Evolutionary conservation across 2,888 invertebrate genomes (phyloP), one percentile per base, ranked within the genome.

Genomic region (Rhaphigaster nebulosa): DNA sequence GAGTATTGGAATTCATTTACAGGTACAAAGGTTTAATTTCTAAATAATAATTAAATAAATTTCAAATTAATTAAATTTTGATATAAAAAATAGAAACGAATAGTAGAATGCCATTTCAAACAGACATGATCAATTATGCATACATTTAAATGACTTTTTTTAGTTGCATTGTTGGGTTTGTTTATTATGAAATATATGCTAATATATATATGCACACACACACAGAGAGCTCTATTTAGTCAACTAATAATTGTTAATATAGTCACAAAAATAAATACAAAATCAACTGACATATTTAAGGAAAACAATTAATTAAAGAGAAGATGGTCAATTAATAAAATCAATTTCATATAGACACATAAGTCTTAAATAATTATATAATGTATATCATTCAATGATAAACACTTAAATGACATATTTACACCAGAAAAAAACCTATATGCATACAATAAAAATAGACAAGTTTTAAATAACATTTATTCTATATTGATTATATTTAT

Each of bases 1-100:
- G 84, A 84, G 84, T 84, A 84, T 84, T 84, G 84, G 84, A 84
- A 84, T 84, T 45, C 26, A 84, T 70, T 70, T 15, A 84, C 84
- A 84, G 84, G 84, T 84, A 84, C 84, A 84, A 84, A 45, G 84
- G n/a, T 84, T 84, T 84, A 84, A 41, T 80, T 80, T 41, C 80
- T 84, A 84, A 84, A 84, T 41, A 45, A 41, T 45, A 84, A n/a
- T 45, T 80, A 80, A 41, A 80, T 80, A 80, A 26, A 80, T 80
- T 80, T 41, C 34, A 80, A 34, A 84, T 84, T 45, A 41, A 45
- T 84, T n/a, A 84, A 80, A 84, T 70, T 70, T 70, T 70, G 70
- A 70, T 34, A 70, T 34, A 34, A 70, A 70, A 70, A 70, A 34
- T 65, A 65, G 15, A 65, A 65, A 65, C 15, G 1, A 65, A 34